Conservation (phyloP, 2,888 invertebrate genomes). For the Xanthorhoe designata region DNA sequence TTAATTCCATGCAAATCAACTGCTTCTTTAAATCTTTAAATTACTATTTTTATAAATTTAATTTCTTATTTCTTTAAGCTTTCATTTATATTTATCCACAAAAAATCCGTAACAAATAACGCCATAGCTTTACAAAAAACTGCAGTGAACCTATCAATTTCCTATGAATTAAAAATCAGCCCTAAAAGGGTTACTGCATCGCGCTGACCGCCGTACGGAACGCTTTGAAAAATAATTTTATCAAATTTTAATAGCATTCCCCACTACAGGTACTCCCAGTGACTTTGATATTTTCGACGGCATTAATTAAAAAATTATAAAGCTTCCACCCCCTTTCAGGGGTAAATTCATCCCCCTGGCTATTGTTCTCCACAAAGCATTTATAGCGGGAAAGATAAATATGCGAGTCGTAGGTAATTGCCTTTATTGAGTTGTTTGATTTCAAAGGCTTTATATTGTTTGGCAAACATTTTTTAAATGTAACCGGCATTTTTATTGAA, state of each 20-base stretch:
- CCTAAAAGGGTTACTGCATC: slow-evolving; percentile 38
- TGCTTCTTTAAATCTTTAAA: no score
- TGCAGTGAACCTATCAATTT: slow-evolving; percentile 18
- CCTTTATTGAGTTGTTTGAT: slow-evolving; percentile 83
- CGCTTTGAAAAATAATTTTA: slow-evolving; percentile 72
- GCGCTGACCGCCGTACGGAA: slow-evolving; percentile 50
- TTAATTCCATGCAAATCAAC: not conserved
- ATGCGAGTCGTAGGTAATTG: slow-evolving; percentile 80
- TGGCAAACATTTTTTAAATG: slow-evolving; percentile 39
- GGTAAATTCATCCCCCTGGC: slow-evolving; percentile 49
- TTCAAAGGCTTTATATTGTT: slow-evolving; percentile 73
- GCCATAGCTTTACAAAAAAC: slow-evolving; percentile 18
- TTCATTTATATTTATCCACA: not conserved
- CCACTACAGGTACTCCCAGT: slow-evolving; percentile 72
- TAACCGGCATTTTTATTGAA: slow-evolving; percentile 32
- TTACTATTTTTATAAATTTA: no score
- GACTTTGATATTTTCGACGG: slow-evolving; percentile 85
- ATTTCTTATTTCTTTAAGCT: no score
- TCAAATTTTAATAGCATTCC: slow-evolving; percentile 74
- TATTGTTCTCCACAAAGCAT: slow-evolving; percentile 44
- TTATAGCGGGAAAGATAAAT: slow-evolving; percentile 80
- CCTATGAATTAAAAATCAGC: slow-evolving; percentile 29
- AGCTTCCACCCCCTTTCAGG: slow-evolving; percentile 64
- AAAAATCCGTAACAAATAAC: slow-evolving; percentile 2
- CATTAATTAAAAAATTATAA: slow-evolving; percentile 86